phyloP scores from a whole-genome alignment of 2,113 vertebrate species.

The Istiophorus platypterus region DNA sequence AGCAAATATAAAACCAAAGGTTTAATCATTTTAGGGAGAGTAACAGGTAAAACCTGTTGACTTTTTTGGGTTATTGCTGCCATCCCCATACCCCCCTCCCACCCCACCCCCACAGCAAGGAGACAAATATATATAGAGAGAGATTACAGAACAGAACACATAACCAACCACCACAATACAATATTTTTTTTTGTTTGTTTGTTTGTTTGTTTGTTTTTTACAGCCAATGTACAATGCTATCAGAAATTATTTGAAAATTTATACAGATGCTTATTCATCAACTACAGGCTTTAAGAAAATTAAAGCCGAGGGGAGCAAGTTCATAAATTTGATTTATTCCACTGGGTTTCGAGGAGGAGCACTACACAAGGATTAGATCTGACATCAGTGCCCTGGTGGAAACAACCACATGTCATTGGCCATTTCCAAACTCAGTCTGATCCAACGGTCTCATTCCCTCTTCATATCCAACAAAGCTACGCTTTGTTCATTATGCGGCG shows the following conservation, averaged over 20 bases:
- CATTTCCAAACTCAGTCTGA: slow-evolving; percentile 31
- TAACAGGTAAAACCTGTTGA: neutral
- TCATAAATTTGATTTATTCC: slow-evolving; percentile 20
- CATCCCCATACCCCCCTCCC: neutral
- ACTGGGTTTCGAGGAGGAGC: neutral
- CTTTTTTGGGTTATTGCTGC: slow-evolving; percentile 3
- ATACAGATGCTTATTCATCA: slow-evolving; percentile 22
- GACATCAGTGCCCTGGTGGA: slow-evolving; percentile 8
- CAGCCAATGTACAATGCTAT: slow-evolving; percentile 14
- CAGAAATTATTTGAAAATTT: slow-evolving; percentile 12
- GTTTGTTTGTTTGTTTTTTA: no score
- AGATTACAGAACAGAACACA: slow-evolving; percentile 11
- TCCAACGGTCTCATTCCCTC: slow-evolving; percentile 18
- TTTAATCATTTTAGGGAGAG: neutral
- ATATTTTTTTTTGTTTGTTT: neutral
- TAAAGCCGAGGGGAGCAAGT: slow-evolving; percentile 6
- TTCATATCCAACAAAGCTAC: slow-evolving; percentile 22
- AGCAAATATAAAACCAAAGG: neutral
- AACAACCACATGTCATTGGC: slow-evolving; percentile 22
- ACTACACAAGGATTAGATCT: neutral
- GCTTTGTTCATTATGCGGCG: neutral
- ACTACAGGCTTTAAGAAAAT: slow-evolving; percentile 4
- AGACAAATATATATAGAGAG: slow-evolving; percentile 19
- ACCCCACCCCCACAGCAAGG: no score
- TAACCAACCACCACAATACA: neutral